A percentile compares a stretch with the other conserved stretches of the same genome.
These are phyloP conservation scores for Cyclophora punctaria DNA, from an alignment of 2,888 invertebrate species.

Conservation along the genomic window DNA sequence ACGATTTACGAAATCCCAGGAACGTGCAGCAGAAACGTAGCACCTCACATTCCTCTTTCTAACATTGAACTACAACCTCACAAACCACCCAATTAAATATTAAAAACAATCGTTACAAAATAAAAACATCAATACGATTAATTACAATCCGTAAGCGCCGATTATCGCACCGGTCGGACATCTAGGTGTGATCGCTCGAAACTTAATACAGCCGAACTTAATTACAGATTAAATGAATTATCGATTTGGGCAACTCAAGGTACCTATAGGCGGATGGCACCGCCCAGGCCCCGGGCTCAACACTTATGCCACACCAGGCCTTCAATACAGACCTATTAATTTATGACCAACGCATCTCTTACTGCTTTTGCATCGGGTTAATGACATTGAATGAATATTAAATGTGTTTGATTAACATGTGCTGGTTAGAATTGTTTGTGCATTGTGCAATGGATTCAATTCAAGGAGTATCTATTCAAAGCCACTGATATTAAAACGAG, in stretches of 20 bases:
- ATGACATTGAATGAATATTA: conserved; percentile 8
- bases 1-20: no score
- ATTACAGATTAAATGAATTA: conserved; percentile 71
- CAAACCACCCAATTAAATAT: no score
- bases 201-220: conserved; percentile 52
- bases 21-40: no score
- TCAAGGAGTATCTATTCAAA: no score
- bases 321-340: conserved; percentile 40
- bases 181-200: conserved; percentile 55
- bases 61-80: no score
- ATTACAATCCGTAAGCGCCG: conserved; percentile 29
- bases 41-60: no score
- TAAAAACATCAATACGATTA: background rate
- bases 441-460: no score
- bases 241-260: conserved; percentile 61
- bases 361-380: conserved; percentile 26
- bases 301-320: conserved; percentile 38
- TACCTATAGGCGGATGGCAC: conserved; percentile 58
- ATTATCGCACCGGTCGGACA: conserved; percentile 38
- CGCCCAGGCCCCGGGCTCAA: conserved; percentile 56
- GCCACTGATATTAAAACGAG: no score
- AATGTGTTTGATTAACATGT: no score
- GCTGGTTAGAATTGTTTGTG: no score
- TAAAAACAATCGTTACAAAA: no score
- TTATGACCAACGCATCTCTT: conserved; percentile 33